Conservation (phyloP, 1,140 invertebrate species). For the Pseudomyrmex sp. region DNA sequence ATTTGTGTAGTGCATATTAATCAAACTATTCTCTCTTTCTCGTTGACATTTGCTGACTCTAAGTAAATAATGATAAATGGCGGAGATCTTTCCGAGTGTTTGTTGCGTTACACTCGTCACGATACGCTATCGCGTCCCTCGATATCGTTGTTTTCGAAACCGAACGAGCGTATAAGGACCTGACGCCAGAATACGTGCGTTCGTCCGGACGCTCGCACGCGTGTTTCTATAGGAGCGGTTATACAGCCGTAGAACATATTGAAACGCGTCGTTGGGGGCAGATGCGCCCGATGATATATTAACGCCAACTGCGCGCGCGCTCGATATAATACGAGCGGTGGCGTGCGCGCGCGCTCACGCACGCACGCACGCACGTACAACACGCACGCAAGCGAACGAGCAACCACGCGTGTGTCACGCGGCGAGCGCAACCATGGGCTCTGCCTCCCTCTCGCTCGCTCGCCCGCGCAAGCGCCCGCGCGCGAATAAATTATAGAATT, state of each 20-base stretch:
- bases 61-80: too few species aligned
- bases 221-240: conserved; percentile 83
- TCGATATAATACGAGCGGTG: conserved; percentile 67
- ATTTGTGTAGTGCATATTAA: neutral
- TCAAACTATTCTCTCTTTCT: neutral
- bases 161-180: conserved; percentile 37
- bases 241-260: conserved; percentile 82
- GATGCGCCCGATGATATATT: conserved; percentile 85
- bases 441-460: neutral
- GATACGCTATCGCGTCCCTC: too few species aligned
- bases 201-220: conserved; percentile 59
- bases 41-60: neutral
- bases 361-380: conserved; percentile 27
- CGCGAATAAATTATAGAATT: conserved; percentile 85
- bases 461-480: conserved; percentile 27
- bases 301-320: conserved; percentile 84
- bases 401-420: conserved; percentile 44
- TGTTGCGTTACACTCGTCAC: conserved; percentile 15
- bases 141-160: neutral
- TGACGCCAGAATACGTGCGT: conserved; percentile 26
- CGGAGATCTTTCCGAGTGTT: too few species aligned
- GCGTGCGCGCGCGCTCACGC: conserved; percentile 51
- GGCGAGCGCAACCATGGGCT: conserved; percentile 32
- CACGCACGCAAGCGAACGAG: conserved; percentile 19
- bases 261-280: conserved; percentile 84